Evolutionary conservation across 1,140 invertebrate species (phyloP).

Genomic region (Neodiprion pinetum): DNA sequence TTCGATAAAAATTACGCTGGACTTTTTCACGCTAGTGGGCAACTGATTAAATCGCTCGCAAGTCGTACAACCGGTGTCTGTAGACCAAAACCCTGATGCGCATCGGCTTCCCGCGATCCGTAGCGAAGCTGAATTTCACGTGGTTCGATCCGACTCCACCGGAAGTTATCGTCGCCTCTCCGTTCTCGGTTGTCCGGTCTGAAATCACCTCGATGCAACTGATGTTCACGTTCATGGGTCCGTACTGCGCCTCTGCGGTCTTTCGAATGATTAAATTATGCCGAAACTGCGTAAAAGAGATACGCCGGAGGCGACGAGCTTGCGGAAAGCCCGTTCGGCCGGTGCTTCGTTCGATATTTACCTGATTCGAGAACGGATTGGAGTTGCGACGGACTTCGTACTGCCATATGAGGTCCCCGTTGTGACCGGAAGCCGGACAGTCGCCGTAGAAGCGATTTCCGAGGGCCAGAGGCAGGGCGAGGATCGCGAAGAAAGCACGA

Average conservation of each 20-base stretch:
- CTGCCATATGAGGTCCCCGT: slow-evolving; percentile 42
- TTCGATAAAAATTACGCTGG: no score
- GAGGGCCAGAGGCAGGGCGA: neutral
- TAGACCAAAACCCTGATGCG: slow-evolving; percentile 42
- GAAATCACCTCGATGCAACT: slow-evolving; percentile 44
- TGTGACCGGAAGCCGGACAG: neutral
- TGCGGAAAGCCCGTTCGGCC: neutral
- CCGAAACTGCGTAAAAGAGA: neutral
- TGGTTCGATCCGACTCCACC: slow-evolving; percentile 41
- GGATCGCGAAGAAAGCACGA: no score
- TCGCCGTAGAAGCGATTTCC: neutral
- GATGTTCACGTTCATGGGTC: slow-evolving; percentile 35
- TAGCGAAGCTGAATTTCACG: slow-evolving; percentile 41
- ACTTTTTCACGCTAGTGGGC: no score
- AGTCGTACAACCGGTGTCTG: slow-evolving; percentile 17
- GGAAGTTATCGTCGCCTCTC: slow-evolving; percentile 33
- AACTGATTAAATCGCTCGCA: no score
- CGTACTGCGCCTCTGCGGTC: slow-evolving; percentile 43
- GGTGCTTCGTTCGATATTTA: slow-evolving; percentile 16
- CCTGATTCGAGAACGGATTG: slow-evolving; percentile 32
- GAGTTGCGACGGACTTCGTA: slow-evolving; percentile 40
- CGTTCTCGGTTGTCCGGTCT: slow-evolving; percentile 37
- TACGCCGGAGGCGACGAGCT: neutral
- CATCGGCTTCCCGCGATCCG: slow-evolving; percentile 35
- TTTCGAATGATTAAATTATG: slow-evolving; percentile 10